A percentile compares a stretch with the other conserved stretches of the same genome.
phyloP scores from a whole-genome alignment of 2,113 vertebrate genomes.

The Datnioides undecimradiatus region DNA sequence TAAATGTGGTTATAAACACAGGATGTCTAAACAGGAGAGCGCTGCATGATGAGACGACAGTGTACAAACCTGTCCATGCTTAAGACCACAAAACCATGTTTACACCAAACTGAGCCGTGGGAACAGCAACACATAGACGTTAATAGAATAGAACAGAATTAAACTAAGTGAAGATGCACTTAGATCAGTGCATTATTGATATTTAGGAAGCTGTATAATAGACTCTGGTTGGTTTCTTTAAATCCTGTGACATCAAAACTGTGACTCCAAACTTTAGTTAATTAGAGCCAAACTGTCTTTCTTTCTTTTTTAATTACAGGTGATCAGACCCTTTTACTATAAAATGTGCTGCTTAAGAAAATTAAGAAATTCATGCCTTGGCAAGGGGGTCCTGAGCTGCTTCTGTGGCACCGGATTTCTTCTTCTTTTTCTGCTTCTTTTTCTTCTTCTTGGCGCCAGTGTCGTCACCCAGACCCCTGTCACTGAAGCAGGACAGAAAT shows the following conservation, averaged over 20 bases:
- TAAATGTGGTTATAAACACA: neutral
- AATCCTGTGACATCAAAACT: neutral
- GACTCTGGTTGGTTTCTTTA: neutral
- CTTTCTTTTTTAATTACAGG: neutral
- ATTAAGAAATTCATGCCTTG: constrained; percentile 83
- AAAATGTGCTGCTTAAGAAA: neutral
- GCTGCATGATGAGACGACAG: neutral
- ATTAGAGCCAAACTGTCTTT: neutral
- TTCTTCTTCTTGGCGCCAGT: constrained; percentile 98
- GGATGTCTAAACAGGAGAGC: neutral
- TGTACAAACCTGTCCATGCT: neutral
- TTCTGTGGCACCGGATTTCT: constrained; percentile 90
- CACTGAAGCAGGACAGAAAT: constrained; percentile 79
- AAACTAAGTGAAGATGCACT: neutral
- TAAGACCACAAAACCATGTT: neutral
- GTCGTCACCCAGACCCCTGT: constrained; percentile 91
- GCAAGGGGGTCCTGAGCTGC: constrained; percentile 87
- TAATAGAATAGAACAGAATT: too few species aligned
- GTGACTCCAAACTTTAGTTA: neutral
- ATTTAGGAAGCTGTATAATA: neutral
- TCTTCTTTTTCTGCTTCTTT: constrained; percentile 97
- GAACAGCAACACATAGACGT: neutral
- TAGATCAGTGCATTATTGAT: neutral
- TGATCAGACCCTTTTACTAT: neutral
- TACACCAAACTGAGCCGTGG: neutral